Evolutionary conservation across 2,113 vertebrate genomes (phyloP).

Genomic region (Channa maculata): DNA sequence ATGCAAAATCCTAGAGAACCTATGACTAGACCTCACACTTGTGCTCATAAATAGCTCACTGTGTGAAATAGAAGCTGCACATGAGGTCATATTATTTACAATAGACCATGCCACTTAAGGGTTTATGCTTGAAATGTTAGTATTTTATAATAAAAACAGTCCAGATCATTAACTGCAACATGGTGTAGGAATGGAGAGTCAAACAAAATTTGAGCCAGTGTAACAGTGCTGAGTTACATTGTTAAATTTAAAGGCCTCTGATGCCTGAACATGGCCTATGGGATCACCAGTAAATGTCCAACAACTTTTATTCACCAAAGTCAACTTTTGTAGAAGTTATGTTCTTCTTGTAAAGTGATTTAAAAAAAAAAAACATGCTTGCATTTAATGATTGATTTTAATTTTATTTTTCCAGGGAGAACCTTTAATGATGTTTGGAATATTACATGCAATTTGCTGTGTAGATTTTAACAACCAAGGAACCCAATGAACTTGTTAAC

Average conservation of each 20-base stretch:
- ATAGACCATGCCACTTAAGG: neutral
- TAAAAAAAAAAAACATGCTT: neutral
- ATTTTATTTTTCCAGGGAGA: neutral
- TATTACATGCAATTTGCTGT: neutral
- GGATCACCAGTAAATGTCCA: too few relatives aligned
- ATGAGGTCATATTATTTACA: constrained; percentile 2
- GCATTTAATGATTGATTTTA: neutral
- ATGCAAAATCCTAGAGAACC: constrained; percentile 12
- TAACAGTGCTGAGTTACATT: neutral
- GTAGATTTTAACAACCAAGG: neutral
- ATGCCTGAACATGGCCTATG: too few relatives aligned
- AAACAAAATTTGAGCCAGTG: neutral
- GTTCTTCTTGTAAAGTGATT: too few relatives aligned
- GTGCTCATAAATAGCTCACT: constrained; percentile 27
- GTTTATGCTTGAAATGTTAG: constrained; percentile 1
- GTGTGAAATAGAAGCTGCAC: neutral
- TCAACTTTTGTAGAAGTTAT: neutral
- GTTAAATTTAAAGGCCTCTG: neutral
- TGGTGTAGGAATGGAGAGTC: neutral
- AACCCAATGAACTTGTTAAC: neutral
- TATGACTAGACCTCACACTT: constrained; percentile 19
- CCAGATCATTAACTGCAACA: neutral
- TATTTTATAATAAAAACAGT: neutral
- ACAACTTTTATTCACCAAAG: neutral
- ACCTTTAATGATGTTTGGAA: too few relatives aligned